phyloP scores from a whole-genome alignment of 2,113 vertebrate genomes.

The Alligator mississippiensis region DNA sequence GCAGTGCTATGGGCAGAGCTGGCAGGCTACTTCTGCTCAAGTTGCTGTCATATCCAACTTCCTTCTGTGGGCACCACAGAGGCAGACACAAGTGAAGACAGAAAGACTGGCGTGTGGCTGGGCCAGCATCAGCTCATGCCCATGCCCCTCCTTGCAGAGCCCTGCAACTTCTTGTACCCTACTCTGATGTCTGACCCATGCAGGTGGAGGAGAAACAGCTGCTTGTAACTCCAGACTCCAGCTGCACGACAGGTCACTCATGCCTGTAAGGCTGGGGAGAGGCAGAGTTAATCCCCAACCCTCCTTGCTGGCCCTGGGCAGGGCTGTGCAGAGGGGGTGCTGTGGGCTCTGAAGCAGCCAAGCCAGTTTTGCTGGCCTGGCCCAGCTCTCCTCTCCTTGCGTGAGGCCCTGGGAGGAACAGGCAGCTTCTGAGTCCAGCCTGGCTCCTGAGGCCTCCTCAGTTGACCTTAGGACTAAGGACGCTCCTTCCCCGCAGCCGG shows the following conservation, averaged over 20 bases:
- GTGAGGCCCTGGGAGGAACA: not conserved
- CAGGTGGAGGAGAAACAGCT: not conserved
- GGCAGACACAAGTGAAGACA: not conserved
- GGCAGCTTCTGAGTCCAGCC: not conserved
- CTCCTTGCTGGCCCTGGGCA: slow-evolving; percentile 6
- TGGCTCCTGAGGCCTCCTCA: not conserved
- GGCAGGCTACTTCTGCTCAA: no score
- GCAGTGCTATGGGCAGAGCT: no score
- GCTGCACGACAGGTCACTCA: no score
- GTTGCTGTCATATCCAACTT: not conserved
- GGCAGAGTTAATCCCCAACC: not conserved
- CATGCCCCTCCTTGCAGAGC: not conserved
- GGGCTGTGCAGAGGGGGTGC: not conserved
- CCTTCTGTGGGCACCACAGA: not conserved
- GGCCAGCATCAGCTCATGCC: not conserved
- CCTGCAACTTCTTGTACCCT: not conserved
- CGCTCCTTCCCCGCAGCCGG: not conserved
- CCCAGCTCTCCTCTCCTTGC: not conserved
- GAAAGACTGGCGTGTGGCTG: not conserved
- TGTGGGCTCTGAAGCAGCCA: not conserved
- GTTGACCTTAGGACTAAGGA: not conserved
- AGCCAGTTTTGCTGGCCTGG: not conserved
- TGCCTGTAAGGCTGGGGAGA: not conserved
- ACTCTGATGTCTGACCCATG: not conserved
- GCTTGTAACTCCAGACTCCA: not conserved